Evolutionary conservation across 2,888 invertebrate species (phyloP), one percentile per base, ranked within the genome.

Genomic region (Cantharis rustica): DNA sequence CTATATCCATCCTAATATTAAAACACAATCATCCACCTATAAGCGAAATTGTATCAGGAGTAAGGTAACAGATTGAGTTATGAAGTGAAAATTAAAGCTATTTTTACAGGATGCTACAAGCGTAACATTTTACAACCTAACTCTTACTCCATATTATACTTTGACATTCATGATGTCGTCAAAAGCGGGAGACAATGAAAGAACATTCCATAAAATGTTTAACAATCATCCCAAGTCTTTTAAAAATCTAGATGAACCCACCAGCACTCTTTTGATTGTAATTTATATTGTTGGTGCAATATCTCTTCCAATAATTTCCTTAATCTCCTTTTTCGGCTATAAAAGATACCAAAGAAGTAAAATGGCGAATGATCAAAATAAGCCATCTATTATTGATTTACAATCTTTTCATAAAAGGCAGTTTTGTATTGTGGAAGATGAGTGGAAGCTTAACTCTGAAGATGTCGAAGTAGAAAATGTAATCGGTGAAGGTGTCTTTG

Each of bases 401-500:
- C 86, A 85, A 71, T 78, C 81, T 78, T 68, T 70, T 70, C 69
- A 80, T 86, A 31, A 61, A 63, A 62, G 73, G 69, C 68, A 78
- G 2, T 74, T 69, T 72, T 16, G 13, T 26, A 61, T 63, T 88
- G 63, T 26, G 4, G 64, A 90, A 26, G 93, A 94, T 85, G 89
- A 90, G 69, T 93, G 95, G 91, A 94, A 94, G 87, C 89, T 96
- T 13, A 90, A 90, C 13, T 87, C 90, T 0, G 90, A 91, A 61
- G 88, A 91, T 78, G 87, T 96, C 7, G 84, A 88, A n/a, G 86
- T 95, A 16, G 90, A 93, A 82, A 92, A 93, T 82, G 89, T 94
- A 3, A 88, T 96, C 70, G 97, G 97, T 0, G 93, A 95, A 85
- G 97, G 97, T 2, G 96, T 95, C 7, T 96, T 96, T 86, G 97